Percentiles rank a stretch among this genome's conserved stretches.
phyloP scores from a whole-genome alignment of 1,140 invertebrate species.

The Daktulosphaira vitifoliae region DNA sequence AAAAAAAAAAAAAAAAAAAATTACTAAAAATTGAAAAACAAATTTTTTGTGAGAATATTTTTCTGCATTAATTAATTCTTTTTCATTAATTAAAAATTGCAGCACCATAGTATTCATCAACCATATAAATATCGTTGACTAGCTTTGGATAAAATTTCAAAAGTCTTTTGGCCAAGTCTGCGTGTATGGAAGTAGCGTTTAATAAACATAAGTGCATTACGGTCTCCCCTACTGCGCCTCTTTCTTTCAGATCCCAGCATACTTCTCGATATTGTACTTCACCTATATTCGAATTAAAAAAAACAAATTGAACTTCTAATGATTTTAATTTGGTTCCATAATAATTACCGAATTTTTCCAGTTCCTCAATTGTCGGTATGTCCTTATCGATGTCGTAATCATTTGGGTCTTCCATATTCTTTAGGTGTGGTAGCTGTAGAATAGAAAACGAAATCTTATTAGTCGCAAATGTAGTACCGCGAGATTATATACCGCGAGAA shows the following conservation, averaged over 20 bases:
- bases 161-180: constrained; percentile 84
- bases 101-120: constrained; percentile 92
- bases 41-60: no score
- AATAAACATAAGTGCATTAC: constrained; percentile 88
- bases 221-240: constrained; percentile 92
- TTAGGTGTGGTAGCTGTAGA: constrained; percentile 57
- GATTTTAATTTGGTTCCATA: neutral
- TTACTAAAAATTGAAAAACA: no score
- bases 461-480: neutral
- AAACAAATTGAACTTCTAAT: neutral
- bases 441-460: constrained; percentile 28
- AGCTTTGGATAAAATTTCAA: constrained; percentile 87
- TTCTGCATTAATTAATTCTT: no score
- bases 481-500: neutral
- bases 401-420: constrained; percentile 68
- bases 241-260: constrained; percentile 86
- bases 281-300: constrained; percentile 44
- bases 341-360: constrained; percentile 35
- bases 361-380: constrained; percentile 31
- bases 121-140: constrained; percentile 91
- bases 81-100: no score
- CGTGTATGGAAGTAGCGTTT: constrained; percentile 80
- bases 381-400: constrained; percentile 66
- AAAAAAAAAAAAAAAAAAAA: no score
- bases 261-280: constrained; percentile 66